phyloP scores from a whole-genome alignment of 92 coral and sea anemone species.

The Meandrina meandrites region DNA sequence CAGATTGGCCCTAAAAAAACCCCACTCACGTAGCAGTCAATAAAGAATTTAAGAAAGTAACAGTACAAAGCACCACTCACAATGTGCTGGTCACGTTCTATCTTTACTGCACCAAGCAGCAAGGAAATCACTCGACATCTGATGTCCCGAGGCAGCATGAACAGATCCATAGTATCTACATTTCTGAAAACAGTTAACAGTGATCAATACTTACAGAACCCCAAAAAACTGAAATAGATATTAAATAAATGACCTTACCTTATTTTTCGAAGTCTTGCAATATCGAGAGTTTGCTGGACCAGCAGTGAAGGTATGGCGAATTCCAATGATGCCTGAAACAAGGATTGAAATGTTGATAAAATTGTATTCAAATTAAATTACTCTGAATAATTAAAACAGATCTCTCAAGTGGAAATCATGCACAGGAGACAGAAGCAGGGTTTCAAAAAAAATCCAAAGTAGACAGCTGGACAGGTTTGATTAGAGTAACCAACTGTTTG shows the following conservation, averaged over 20 bases:
- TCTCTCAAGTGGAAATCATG: too few relatives aligned
- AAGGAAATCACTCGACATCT: conserved; percentile 81
- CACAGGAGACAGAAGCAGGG: too few relatives aligned
- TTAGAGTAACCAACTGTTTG: too few relatives aligned
- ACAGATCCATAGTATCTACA: conserved; percentile 84
- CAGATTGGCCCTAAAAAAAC: too few relatives aligned
- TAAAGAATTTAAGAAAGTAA: too few relatives aligned
- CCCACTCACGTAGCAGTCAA: too few relatives aligned
- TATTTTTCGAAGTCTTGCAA: conserved; percentile 81
- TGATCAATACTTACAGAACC: background rate
- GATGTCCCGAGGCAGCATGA: conserved; percentile 74
- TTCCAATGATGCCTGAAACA: conserved; percentile 76
- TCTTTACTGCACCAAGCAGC: conserved; percentile 89
- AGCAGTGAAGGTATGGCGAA: conserved; percentile 82
- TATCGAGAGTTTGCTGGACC: conserved; percentile 79
- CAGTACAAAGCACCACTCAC: conserved; percentile 36
- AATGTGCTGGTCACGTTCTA: conserved; percentile 89
- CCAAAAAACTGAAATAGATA: background rate
- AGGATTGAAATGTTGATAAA: background rate
- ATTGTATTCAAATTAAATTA: too few relatives aligned
- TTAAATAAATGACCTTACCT: conserved; percentile 54
- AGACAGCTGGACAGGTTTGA: too few relatives aligned
- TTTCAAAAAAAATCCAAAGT: too few relatives aligned
- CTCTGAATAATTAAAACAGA: too few relatives aligned
- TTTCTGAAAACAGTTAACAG: conserved; percentile 42